Evolutionary conservation across 2,797 vertebrate species (phyloP).

Genomic region (Pangasius larnaudii): DNA sequence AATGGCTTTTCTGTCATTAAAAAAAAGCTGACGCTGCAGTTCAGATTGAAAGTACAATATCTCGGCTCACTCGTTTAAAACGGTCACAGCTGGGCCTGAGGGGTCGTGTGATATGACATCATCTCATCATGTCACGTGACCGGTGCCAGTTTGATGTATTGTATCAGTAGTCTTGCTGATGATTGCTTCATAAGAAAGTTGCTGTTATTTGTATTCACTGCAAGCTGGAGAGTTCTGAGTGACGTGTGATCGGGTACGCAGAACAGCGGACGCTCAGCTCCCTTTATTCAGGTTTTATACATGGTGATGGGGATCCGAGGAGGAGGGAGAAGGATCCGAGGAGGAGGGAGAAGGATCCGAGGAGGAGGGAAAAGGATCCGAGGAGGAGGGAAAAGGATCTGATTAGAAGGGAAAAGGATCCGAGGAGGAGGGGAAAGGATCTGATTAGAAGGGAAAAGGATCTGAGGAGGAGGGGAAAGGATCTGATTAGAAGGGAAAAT

Average conservation of each 20-base stretch:
- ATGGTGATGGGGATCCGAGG: background rate
- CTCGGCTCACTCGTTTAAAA: slow-evolving; percentile 22
- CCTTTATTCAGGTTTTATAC: background rate
- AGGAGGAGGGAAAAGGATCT: background rate
- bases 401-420: background rate
- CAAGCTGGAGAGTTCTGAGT: background rate
- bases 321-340: background rate
- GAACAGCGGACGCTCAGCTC: background rate
- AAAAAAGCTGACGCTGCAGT: slow-evolving; percentile 8
- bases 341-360: background rate
- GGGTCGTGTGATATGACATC: background rate
- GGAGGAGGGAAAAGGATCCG: background rate
- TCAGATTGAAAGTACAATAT: slow-evolving; percentile 19
- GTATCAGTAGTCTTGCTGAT: background rate
- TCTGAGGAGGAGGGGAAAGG: background rate
- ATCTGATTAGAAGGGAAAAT: background rate
- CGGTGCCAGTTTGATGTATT: background rate
- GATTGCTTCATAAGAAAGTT: background rate
- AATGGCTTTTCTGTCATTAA: slow-evolving; percentile 31
- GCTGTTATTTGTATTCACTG: background rate
- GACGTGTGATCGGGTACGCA: background rate
- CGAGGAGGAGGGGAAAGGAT: no score
- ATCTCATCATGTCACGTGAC: background rate
- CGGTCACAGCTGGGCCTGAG: slow-evolving; percentile 11
- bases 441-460: no score